These are phyloP conservation scores for Lerista edwardsae DNA, from an alignment of 2,797 vertebrate genomes.

Conservation along the genomic window DNA sequence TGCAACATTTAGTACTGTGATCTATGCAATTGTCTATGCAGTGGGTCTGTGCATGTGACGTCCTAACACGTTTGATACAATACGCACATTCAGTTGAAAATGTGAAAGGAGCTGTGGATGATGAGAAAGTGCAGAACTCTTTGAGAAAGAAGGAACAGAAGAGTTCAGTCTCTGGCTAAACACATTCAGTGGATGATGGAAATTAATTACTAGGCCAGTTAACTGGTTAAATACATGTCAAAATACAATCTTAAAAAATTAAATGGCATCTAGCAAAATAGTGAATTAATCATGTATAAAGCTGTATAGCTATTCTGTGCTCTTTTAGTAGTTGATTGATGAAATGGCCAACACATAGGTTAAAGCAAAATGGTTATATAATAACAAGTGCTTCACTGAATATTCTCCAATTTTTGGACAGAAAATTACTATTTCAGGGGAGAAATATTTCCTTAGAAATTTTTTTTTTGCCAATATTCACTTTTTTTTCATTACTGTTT, in stretches of 20 bases:
- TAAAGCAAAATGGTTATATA: background rate
- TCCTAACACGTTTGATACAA: no score
- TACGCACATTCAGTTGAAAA: no score
- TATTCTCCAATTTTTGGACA: background rate
- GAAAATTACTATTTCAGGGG: background rate
- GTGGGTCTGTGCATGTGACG: no score
- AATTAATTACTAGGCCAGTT: slow-evolving; percentile 9
- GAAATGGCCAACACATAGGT: background rate
- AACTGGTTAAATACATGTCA: slow-evolving; percentile 33
- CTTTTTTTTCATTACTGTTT: background rate
- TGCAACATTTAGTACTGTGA: no score
- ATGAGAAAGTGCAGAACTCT: background rate
- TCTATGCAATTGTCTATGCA: no score
- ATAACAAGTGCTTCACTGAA: background rate
- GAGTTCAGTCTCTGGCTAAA: background rate
- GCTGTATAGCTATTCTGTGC: background rate
- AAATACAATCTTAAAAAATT: slow-evolving; percentile 12
- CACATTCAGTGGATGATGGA: slow-evolving; percentile 3
- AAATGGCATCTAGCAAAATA: background rate
- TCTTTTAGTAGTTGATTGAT: slow-evolving; percentile 3
- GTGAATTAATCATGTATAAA: slow-evolving; percentile 22
- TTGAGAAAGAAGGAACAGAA: background rate
- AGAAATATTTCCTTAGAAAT: background rate
- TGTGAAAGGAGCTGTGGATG: no score
- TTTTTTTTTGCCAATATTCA: background rate